Evolutionary conservation across 2,113 vertebrate species (phyloP).

Genomic region (Tetrax tetrax): DNA sequence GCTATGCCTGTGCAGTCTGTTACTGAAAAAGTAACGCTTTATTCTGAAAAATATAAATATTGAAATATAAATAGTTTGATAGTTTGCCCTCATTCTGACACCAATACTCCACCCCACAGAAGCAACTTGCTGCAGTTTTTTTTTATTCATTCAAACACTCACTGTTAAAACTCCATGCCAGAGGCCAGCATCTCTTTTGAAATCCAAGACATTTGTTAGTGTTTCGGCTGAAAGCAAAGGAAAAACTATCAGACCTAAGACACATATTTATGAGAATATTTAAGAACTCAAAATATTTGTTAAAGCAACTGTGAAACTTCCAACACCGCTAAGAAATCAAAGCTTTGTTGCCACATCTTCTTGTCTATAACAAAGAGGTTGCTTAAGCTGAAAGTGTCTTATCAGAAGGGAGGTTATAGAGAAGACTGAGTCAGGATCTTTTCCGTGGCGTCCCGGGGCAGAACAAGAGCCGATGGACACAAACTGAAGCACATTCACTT

Average conservation of each 20-base stretch:
- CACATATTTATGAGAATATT: background rate
- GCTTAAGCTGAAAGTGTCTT: background rate
- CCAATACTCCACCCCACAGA: background rate
- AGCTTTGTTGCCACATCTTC: background rate
- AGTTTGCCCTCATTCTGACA: background rate
- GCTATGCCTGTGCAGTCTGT: background rate
- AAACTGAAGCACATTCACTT: background rate
- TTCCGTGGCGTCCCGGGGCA: background rate
- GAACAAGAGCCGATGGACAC: background rate
- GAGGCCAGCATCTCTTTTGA: conserved; percentile 94
- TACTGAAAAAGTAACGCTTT: background rate
- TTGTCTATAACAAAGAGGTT: background rate
- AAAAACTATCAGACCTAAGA: background rate
- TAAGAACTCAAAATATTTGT: background rate
- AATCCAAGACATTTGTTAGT: conserved; percentile 94
- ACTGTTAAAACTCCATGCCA: conserved; percentile 96
- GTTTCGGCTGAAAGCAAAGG: conserved; percentile 84
- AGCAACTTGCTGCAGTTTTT: background rate
- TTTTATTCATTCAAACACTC: conserved; percentile 62
- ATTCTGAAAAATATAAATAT: background rate
- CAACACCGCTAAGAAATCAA: background rate
- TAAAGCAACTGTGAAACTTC: background rate
- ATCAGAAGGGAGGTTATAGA: background rate
- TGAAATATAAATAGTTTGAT: background rate
- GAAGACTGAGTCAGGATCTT: background rate